phyloP scores from a whole-genome alignment of 1,140 invertebrate genomes.

The Drosophila ironensis region DNA sequence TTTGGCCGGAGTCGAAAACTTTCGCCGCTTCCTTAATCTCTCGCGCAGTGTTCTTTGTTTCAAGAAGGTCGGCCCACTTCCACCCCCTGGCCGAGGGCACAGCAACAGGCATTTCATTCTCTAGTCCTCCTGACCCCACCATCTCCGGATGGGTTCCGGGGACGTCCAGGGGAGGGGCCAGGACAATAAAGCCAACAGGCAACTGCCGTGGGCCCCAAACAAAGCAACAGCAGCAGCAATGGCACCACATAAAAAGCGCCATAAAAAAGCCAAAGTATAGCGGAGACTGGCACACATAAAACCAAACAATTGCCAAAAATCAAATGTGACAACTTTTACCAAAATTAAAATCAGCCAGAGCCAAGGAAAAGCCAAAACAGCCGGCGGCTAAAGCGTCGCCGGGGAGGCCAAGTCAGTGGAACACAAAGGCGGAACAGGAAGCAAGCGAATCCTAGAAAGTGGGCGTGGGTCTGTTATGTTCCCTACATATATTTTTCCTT shows the following conservation, averaged over 20 bases:
- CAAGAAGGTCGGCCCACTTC: constrained; percentile 1
- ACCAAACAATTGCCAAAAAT: constrained; percentile 77
- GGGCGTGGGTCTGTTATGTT: not conserved
- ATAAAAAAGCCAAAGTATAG: constrained; percentile 49
- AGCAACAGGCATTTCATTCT: constrained; percentile 25
- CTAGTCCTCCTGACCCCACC: not conserved
- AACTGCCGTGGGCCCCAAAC: constrained; percentile 28
- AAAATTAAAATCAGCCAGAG: constrained; percentile 75
- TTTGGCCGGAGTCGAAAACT: constrained; percentile 4
- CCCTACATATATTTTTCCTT: not conserved
- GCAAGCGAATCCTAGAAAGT: constrained; percentile 3
- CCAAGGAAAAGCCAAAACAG: constrained; percentile 57
- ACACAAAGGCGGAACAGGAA: constrained; percentile 5
- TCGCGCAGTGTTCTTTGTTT: constrained; percentile 16
- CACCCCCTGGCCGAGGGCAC: not conserved
- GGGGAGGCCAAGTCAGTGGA: not conserved
- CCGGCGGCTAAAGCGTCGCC: constrained; percentile 11
- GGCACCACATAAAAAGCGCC: constrained; percentile 63
- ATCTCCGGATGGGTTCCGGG: not conserved
- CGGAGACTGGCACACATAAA: constrained; percentile 61
- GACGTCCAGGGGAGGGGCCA: not conserved
- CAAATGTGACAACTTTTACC: constrained; percentile 80
- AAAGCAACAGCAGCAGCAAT: constrained; percentile 39
- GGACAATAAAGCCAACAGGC: constrained; percentile 41
- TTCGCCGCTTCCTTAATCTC: constrained; percentile 7